Evolutionary conservation across 2,888 invertebrate species (phyloP), one percentile per base, ranked within the genome.

Genomic region (Epirrita christyi): DNA sequence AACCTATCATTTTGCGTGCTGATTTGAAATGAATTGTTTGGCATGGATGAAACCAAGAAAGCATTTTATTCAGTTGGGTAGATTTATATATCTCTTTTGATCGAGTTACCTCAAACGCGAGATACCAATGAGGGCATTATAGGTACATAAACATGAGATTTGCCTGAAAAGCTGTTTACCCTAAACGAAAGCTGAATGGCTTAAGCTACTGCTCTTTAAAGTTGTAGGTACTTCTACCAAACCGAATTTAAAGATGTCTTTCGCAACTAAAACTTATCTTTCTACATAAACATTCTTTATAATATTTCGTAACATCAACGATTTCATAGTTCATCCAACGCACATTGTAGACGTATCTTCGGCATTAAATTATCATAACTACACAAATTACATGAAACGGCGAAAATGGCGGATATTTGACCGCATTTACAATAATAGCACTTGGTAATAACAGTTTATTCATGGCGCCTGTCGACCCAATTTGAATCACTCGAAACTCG

Each of bases 401-500:
- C 44, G 29, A 29, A 14, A 44, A 32, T 28, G 43, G 28, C 29
- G 3, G 28, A 29, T 44, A 43, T 43, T 38, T 14, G 7, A 14
- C 11, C 36, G 27, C 15, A 27, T 6, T 40, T 41, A n/a, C 41
- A 50, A 45, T 42, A 50, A 45, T 42, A 41, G 14, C 51, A 50
- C 46, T 61, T 46, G 21, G 21, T 32, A 59, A 55, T 51, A 55
- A 44, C 55, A 53, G 46, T 55, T 49, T 54, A 54, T 53, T 55
- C 51, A 60, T 52, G 45, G 51, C 45, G 48, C 40, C 57, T 61
- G 70, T 72, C 69, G 71, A 73, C 73, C 70, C 70, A 74, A 71
- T 74, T 77, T 64, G 49, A 59, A 63, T 64, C 71, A 64, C 73
- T 73, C 45, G 59, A 63, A 61, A 59, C 59, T 61, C 41, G 55